These are phyloP conservation scores for Zenarchopterus dispar DNA, from an alignment of 2,797 vertebrate species.

Conservation along the genomic window DNA sequence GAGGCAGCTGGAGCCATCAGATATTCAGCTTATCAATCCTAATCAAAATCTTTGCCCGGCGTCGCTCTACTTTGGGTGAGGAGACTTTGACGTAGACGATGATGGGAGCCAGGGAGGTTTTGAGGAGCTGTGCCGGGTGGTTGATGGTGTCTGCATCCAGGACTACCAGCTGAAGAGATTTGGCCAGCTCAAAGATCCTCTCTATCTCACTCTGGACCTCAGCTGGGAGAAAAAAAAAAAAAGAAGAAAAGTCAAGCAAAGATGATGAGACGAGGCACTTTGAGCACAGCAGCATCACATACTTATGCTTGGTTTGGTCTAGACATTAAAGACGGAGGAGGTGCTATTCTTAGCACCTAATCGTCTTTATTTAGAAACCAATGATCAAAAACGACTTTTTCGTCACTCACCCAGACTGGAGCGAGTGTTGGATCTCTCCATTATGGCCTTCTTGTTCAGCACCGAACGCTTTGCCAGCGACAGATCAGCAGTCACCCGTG, in stretches of 20 bases:
- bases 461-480: constrained; percentile 95
- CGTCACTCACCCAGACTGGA: constrained; percentile 91
- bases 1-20: too few relatives aligned
- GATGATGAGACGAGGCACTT: background rate
- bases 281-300: constrained; percentile 11
- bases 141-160: constrained; percentile 97
- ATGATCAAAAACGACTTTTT: constrained; percentile 32
- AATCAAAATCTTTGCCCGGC: background rate
- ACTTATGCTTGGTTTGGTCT: background rate
- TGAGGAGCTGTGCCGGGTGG: constrained; percentile 93
- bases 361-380: constrained; percentile 48
- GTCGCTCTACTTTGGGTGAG: constrained; percentile 88
- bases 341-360: constrained; percentile 49
- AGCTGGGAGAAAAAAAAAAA: constrained; percentile 75
- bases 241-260: too few relatives aligned
- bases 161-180: constrained; percentile 93
- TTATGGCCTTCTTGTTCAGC: constrained; percentile 96
- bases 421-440: constrained; percentile 94
- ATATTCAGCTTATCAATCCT: too few relatives aligned
- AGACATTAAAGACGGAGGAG: constrained; percentile 14
- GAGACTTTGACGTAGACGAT: constrained; percentile 97
- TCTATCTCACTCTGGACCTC: constrained; percentile 98
- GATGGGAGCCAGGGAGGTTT: constrained; percentile 95
- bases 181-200: constrained; percentile 96
- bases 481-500: constrained; percentile 95